phyloP scores from a whole-genome alignment of 2,888 invertebrate species.

The Aspidapion aeneum region DNA sequence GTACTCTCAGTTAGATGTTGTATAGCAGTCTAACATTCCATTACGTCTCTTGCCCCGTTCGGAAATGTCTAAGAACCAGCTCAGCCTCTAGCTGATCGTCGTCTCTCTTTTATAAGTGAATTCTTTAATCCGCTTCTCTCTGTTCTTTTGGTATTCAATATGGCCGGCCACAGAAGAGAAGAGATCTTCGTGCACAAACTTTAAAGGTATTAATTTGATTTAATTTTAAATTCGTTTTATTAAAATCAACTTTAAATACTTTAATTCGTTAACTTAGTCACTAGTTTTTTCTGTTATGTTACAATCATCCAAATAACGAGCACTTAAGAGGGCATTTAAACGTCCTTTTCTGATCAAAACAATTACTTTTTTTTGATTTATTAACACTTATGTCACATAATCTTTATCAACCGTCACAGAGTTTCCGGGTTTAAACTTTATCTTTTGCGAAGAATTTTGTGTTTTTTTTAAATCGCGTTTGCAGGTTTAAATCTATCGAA shows the following conservation, averaged over 20 bases:
- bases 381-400: background rate
- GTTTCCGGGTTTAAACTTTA: background rate
- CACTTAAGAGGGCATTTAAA: background rate
- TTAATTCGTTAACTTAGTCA: too few species aligned
- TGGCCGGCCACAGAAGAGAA: slow-evolving; percentile 45
- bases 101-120: slow-evolving; percentile 36
- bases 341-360: background rate
- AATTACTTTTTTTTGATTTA: background rate
- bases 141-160: slow-evolving; percentile 50
- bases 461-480: background rate
- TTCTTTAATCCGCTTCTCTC: slow-evolving; percentile 31
- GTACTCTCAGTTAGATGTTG: slow-evolving; percentile 40
- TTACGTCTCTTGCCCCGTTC: slow-evolving; percentile 43
- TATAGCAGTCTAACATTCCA: slow-evolving; percentile 48
- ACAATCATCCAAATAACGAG: background rate
- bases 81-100: slow-evolving; percentile 7
- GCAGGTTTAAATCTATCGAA: background rate
- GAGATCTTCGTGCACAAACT: slow-evolving; percentile 38
- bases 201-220: slow-evolving; percentile 37
- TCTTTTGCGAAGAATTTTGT: background rate
- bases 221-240: slow-evolving; percentile 12
- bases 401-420: background rate
- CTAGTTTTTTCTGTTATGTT: too few species aligned
- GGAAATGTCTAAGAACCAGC: slow-evolving; percentile 17
- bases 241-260: slow-evolving; percentile 9